Evolutionary conservation across 2,888 invertebrate species (phyloP), one percentile per base, ranked within the genome.

Genomic region (Phoronis australis): DNA sequence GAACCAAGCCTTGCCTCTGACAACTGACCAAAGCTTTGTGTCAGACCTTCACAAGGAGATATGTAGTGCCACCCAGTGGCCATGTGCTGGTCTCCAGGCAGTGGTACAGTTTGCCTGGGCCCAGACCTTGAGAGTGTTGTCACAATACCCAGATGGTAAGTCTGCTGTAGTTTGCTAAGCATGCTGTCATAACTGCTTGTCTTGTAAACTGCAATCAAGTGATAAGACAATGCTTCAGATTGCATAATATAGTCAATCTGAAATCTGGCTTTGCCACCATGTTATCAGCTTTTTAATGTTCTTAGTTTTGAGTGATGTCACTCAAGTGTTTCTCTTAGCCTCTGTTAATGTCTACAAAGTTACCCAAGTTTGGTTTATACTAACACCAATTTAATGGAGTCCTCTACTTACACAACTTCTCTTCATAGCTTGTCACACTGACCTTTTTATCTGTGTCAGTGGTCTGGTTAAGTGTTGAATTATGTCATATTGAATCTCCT

Each of bases 51-150:
- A 78, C 53, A 87, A 68, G 84, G 87, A 48, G 38, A 39, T 78
- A 35, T 62, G 53, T 22, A 60, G 66, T 42, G 55, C 52, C 9
- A 38, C 54, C 18, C 81, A 60, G n/a, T 80, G 79, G 80, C 82
- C 62, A 21, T 66, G 64, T 39, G 60, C 68, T 12, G 77, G 74
- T 5, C 54, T 80, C 37, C 72, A 76, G 54, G 83, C 84, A 1
- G 71, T 86, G 2, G 77, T 85, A 4, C 83, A 84, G 54, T 85
- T 89, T 68, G 85, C 85, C 1, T 83, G 87, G 75, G 84, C 86
- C 0, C 79, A 88, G 9, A 83, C 86, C 25, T 74, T 88, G 42
- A 59, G 76, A 37, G 69, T 72, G 39, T 54, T 78, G 2, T 75
- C 77, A 12, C 75, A 76, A 59, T 73, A 70, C 51, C 66, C 71